A percentile compares a stretch with the other conserved stretches of the same genome.
Conservation (phyloP, 1,140 invertebrate genomes). For the Phortica variegata region DNA sequence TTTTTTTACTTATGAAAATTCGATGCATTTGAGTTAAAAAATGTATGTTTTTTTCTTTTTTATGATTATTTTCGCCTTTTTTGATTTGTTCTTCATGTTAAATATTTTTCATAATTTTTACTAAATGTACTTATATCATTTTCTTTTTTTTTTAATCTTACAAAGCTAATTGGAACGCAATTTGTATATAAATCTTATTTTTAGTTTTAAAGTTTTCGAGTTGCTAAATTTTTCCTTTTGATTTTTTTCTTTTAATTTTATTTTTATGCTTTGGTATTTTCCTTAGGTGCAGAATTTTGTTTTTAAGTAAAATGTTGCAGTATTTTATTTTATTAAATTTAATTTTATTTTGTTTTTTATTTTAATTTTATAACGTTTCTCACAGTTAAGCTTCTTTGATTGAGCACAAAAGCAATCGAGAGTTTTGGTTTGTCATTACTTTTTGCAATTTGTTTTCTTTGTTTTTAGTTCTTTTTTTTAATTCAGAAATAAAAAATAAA, state of each 20-base stretch:
- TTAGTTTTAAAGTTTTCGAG: constrained; percentile 9
- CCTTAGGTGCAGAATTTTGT: constrained; percentile 11
- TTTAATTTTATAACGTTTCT: constrained; percentile 44
- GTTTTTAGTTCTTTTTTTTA: constrained; percentile 3
- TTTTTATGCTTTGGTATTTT: constrained; percentile 17
- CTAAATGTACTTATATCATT: constrained; percentile 23
- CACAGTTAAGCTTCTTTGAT: constrained; percentile 56
- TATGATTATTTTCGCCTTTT: neutral
- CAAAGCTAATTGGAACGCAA: neutral
- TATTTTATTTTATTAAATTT: constrained; percentile 16
- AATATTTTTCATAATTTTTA: constrained; percentile 1
- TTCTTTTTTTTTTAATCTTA: constrained; percentile 14
- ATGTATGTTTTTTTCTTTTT: constrained; percentile 6
- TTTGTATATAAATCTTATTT: constrained; percentile 8
- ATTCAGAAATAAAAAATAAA: neutral
- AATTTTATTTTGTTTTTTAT: constrained; percentile 27
- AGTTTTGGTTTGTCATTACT: constrained; percentile 22
- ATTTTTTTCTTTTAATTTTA: neutral
- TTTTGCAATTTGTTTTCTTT: constrained; percentile 1
- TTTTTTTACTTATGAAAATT: constrained; percentile 31
- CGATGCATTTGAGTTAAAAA: constrained; percentile 47
- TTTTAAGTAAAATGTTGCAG: constrained; percentile 13
- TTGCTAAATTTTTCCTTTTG: constrained; percentile 21
- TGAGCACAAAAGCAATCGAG: constrained; percentile 55
- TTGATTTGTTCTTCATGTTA: neutral